Percentiles rank a stretch among this genome's conserved stretches.
Conservation (phyloP, 2,113 vertebrate species). For the Sapayoa aenigma region DNA sequence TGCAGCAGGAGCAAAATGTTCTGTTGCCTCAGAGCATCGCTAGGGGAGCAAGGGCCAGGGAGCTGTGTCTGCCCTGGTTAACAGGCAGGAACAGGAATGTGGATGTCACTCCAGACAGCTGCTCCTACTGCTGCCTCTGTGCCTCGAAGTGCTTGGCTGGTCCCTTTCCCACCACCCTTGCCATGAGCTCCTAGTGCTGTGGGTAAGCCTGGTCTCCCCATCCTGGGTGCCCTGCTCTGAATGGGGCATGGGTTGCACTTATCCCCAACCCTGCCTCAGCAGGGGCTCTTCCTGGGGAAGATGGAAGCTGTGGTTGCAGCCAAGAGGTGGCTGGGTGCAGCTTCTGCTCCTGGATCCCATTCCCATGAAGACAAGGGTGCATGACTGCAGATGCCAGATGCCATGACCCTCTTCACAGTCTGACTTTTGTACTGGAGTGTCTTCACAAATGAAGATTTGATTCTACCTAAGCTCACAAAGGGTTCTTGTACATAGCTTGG, state of each 20-base stretch:
- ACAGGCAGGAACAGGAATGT: background rate
- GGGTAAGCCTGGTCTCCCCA: background rate
- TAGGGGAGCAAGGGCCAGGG: background rate
- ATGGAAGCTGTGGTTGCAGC: accelerated
- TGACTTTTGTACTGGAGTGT: background rate
- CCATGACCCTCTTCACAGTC: background rate
- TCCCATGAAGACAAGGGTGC: background rate
- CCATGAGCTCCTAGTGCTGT: background rate
- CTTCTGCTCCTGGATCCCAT: background rate
- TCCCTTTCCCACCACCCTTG: background rate
- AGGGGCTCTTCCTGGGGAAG: background rate
- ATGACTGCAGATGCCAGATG: accelerated
- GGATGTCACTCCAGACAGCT: background rate
- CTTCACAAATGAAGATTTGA: background rate
- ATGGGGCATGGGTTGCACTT: accelerated
- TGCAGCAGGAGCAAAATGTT: background rate
- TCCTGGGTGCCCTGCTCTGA: too few species aligned
- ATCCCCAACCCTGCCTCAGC: background rate
- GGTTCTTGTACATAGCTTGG: background rate
- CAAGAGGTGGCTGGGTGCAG: background rate
- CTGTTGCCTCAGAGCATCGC: background rate
- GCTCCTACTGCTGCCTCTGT: background rate
- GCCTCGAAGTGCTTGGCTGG: accelerated
- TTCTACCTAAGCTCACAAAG: background rate
- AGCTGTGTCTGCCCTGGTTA: background rate